Conservation (phyloP, 2,113 vertebrate species). For the Dromaius novaehollandiae region DNA sequence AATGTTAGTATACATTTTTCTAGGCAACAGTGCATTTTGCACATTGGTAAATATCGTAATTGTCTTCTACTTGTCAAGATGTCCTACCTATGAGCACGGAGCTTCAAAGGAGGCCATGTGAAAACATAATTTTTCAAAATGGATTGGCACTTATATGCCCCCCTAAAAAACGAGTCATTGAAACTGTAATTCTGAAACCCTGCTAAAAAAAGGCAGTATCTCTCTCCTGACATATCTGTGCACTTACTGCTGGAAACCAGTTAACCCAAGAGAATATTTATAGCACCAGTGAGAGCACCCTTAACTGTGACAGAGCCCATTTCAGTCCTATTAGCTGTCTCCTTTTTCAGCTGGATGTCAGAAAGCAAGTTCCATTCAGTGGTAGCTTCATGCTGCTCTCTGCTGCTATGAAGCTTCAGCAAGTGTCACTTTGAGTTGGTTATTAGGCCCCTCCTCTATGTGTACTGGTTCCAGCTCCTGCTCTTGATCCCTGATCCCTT, state of each 20-base stretch:
- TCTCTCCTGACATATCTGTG: background rate
- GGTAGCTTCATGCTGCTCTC: constrained; percentile 27
- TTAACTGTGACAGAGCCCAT: constrained; percentile 5
- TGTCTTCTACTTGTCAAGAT: constrained; percentile 15
- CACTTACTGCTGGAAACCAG: constrained; percentile 28
- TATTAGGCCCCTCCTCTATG: background rate
- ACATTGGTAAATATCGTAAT: background rate
- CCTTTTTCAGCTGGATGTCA: constrained; percentile 3
- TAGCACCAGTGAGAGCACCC: constrained; percentile 23
- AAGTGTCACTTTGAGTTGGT: background rate
- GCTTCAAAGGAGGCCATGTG: background rate
- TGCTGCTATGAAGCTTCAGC: background rate
- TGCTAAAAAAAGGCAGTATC: background rate
- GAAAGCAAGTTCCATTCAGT: background rate
- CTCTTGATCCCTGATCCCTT: background rate
- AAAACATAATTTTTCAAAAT: background rate
- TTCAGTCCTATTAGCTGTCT: constrained; percentile 14
- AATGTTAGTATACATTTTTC: background rate
- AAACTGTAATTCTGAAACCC: constrained; percentile 8
- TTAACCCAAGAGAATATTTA: constrained; percentile 50
- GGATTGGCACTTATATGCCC: background rate
- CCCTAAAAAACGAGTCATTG: background rate
- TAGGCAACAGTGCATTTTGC: background rate
- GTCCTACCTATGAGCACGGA: accelerated
- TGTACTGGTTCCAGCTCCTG: background rate